phyloP scores from a whole-genome alignment of 1,140 invertebrate species.

The Hypsibius dujardini region DNA sequence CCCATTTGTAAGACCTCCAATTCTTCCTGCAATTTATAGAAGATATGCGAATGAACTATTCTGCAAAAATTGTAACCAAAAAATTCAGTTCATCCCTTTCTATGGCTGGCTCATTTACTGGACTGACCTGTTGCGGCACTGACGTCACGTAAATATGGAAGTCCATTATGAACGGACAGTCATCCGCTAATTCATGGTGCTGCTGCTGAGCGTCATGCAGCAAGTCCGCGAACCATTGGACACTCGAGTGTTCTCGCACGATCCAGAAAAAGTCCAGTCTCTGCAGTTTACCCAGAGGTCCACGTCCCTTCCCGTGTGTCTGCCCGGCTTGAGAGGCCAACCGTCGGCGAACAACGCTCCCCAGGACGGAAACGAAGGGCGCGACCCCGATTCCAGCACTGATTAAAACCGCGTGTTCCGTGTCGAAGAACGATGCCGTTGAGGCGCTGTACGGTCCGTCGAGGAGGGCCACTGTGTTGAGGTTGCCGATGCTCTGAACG shows the following conservation, averaged over 20 bases:
- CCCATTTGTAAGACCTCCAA: too few species aligned
- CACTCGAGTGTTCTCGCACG: not conserved
- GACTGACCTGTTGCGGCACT: too few species aligned
- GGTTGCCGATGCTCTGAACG: not conserved
- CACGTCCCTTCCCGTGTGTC: not conserved
- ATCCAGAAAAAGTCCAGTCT: not conserved
- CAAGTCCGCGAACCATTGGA: not conserved
- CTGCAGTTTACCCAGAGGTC: not conserved
- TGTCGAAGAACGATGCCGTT: not conserved
- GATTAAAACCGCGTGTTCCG: not conserved
- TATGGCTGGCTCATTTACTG: too few species aligned
- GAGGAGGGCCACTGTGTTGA: not conserved
- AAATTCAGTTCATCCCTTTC: too few species aligned
- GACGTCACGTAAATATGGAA: too few species aligned
- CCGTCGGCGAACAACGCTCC: not conserved
- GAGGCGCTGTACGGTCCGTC: not conserved
- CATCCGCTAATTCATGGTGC: not conserved
- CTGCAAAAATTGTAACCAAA: too few species aligned
- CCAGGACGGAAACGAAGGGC: not conserved
- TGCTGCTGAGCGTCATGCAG: not conserved
- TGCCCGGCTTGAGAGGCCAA: not conserved
- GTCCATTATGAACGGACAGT: not conserved
- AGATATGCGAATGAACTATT: too few species aligned
- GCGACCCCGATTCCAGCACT: not conserved
- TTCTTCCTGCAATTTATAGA: too few species aligned